Base-by-base conservation (phyloP, 2,797 vertebrate species). In the Anguilla marmorata region DNA sequence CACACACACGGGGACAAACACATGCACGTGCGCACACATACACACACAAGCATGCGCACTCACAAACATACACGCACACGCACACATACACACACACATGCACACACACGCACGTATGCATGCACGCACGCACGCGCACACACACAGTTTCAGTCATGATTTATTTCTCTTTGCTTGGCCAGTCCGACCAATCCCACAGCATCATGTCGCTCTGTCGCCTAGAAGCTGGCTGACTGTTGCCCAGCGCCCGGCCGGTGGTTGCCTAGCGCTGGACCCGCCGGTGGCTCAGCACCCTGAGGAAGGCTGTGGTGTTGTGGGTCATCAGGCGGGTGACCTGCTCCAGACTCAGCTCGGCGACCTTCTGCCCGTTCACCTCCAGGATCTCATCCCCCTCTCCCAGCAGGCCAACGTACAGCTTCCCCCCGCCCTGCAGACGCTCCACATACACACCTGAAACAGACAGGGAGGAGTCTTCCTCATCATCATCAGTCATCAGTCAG, bases 321-420 rank as follows among this genome's bases (percentile, higher is more conserved):
- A 99, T 96, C 89, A 99, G 96, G 86, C 96, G 90, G 0, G 92
- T 95, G 89, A 99, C 94, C 45, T 96, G 96, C 87, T 96, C 94
- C 92, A 98, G 91, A 87, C 95, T 97, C 91, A 98, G 95, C 41
- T 96, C 97, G 0, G 97, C 96, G 27, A 99, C 97, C 0, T 95
- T 96, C 56, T 95, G 96, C 0, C 98, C 97, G 0, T 99, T 98
- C 88, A 99, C 97, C 94, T 99, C 97, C 12, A 99, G 95, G 90
- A 99, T 98, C 95, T 99, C 98, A 8, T 99, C 98, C 0, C 98
- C 98, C 98, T 0, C 93, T 0, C 95, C 94, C 27, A 99, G 95
- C 30, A 99, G 97, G 80, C 98, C 98, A 0, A 95, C 93, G 16
- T 98, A 99, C 63, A 97, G 96, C 92, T 98, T 96, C 74, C 95